phyloP scores from a whole-genome alignment of 2,113 vertebrate genomes.

The Archilochus colubris region DNA sequence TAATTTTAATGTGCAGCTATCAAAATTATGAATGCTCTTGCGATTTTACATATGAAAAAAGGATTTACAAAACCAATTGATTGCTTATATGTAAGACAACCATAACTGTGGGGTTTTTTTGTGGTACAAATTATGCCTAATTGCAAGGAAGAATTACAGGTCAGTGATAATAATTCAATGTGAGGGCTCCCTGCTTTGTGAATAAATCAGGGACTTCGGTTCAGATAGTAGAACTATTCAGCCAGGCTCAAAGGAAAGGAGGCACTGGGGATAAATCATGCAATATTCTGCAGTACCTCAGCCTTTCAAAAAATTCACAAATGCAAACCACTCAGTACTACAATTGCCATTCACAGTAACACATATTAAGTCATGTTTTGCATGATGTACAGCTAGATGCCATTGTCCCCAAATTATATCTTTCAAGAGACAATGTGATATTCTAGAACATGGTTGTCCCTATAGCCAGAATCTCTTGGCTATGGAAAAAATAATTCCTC shows the following conservation, averaged over 20 bases:
- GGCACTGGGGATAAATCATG: not conserved
- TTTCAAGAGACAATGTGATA: not conserved
- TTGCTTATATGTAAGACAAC: not conserved
- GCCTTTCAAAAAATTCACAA: not conserved
- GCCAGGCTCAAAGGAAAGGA: not conserved
- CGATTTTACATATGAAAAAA: not conserved
- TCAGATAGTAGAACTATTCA: not conserved
- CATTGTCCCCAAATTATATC: not conserved
- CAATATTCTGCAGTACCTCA: not conserved
- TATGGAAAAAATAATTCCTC: not conserved
- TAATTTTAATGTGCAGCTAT: not conserved
- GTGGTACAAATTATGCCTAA: not conserved
- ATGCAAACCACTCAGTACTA: not conserved
- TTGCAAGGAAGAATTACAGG: not conserved
- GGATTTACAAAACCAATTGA: not conserved
- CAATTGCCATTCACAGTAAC: not conserved
- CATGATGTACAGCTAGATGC: conserved; percentile 8
- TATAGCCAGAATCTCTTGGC: not conserved
- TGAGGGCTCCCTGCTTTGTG: not conserved
- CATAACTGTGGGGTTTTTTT: not conserved
- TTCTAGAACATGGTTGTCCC: not conserved
- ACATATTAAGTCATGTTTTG: not conserved
- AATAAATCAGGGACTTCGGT: conserved; percentile 3
- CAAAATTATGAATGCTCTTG: not conserved
- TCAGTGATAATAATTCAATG: not conserved